These are phyloP conservation scores for Phymorhynchus buccinoides DNA, from an alignment of 1,140 invertebrate species.

Conservation along the genomic window DNA sequence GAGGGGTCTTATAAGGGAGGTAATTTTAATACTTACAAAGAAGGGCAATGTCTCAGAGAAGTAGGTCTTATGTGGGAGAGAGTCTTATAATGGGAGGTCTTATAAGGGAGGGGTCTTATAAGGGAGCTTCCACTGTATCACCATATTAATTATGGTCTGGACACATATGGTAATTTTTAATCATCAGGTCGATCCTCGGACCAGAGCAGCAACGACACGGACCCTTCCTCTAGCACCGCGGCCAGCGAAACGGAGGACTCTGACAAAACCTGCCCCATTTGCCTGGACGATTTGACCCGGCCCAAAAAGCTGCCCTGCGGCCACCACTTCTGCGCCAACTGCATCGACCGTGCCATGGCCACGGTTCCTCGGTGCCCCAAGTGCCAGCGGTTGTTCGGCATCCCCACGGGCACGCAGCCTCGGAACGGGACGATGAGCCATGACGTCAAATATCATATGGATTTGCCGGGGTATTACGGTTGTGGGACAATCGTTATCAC, in stretches of 20 bases:
- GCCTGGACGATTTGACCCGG: slow-evolving; percentile 48
- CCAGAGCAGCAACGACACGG: slow-evolving; percentile 16
- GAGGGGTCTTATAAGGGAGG: no score
- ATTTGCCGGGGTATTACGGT: slow-evolving; percentile 55
- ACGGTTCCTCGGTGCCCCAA: slow-evolving; percentile 61
- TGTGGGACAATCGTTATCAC: slow-evolving; percentile 53
- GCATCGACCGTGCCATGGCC: slow-evolving; percentile 55
- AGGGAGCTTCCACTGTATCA: background rate
- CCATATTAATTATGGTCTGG: background rate
- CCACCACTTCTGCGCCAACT: slow-evolving; percentile 56
- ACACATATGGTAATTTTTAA: background rate
- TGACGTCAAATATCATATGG: background rate
- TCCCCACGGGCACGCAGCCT: slow-evolving; percentile 62
- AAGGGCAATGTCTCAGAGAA: no score
- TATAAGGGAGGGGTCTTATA: background rate
- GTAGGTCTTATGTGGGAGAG: no score
- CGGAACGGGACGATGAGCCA: slow-evolving; percentile 49
- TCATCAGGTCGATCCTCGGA: background rate
- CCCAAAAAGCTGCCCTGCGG: slow-evolving; percentile 56
- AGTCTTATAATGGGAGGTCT: no score
- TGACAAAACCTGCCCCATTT: slow-evolving; percentile 55
- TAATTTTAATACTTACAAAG: no score
- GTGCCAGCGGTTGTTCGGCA: slow-evolving; percentile 62
- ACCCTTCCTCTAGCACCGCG: background rate
- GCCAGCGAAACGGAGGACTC: slow-evolving; percentile 25